Percentiles rank a stretch among this genome's conserved stretches.
These are phyloP conservation scores for Gobiocypris rarus DNA, from an alignment of 2,113 vertebrate species.

Conservation along the genomic window DNA sequence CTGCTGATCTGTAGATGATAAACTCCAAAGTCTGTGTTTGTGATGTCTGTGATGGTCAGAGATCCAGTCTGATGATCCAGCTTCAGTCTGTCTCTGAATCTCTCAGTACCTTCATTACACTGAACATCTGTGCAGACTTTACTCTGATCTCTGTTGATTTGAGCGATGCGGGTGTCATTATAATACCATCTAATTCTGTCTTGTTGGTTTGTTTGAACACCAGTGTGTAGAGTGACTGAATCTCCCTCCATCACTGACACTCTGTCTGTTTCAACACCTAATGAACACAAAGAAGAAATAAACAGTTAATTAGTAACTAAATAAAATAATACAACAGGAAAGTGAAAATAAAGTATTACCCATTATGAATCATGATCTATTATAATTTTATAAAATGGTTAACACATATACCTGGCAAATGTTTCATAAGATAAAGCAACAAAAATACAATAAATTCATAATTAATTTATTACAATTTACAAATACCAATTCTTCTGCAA, in stretches of 20 bases:
- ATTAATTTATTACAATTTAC: too few relatives aligned
- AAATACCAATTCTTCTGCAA: too few relatives aligned
- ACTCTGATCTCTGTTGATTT: background rate
- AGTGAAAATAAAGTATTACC: too few relatives aligned
- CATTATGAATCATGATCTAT: too few relatives aligned
- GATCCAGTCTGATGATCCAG: background rate
- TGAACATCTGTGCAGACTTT: background rate
- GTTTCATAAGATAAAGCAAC: too few relatives aligned
- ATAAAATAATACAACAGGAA: too few relatives aligned
- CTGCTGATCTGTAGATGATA: too few relatives aligned
- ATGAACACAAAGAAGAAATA: background rate
- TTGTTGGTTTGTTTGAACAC: background rate
- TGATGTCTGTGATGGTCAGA: too few relatives aligned
- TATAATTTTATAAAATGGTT: too few relatives aligned
- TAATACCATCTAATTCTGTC: background rate
- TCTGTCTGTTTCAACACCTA: background rate
- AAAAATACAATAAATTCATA: too few relatives aligned
- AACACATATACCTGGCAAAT: too few relatives aligned
- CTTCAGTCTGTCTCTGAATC: background rate
- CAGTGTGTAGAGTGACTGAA: background rate
- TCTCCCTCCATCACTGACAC: background rate
- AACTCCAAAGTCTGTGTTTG: accelerated
- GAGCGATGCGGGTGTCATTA: background rate
- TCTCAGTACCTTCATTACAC: background rate
- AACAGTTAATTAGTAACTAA: background rate